Evolutionary conservation across 2,888 invertebrate species (phyloP).

Genomic region (Platypus cylindrus): DNA sequence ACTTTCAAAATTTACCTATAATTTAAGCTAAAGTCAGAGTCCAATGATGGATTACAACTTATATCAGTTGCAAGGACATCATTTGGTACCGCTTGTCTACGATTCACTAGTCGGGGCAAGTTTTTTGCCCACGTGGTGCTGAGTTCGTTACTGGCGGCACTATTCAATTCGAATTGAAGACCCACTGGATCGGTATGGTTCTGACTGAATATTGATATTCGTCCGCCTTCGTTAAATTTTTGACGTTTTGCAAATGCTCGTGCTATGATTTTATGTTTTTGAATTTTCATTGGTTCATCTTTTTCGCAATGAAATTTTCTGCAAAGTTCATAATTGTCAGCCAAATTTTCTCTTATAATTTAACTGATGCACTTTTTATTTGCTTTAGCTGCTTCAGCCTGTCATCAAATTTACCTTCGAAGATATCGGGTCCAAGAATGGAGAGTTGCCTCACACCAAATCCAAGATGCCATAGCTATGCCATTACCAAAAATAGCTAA

Average conservation of each 20-base stretch:
- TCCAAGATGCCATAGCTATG: conserved; percentile 85
- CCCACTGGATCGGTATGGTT: conserved; percentile 88
- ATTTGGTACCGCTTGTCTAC: conserved; percentile 70
- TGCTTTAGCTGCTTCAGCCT: too few species aligned
- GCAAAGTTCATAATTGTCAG: conserved; percentile 1
- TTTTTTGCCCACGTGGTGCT: conserved; percentile 89
- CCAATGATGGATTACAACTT: conserved; percentile 42
- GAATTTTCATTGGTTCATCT: conserved; percentile 55
- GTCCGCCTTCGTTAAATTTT: conserved; percentile 69
- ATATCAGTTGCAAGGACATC: conserved; percentile 40
- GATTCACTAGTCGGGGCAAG: conserved; percentile 65
- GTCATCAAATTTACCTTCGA: conserved; percentile 58
- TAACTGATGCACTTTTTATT: not conserved
- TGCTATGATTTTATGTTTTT: conserved; percentile 83
- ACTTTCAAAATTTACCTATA: conserved; percentile 6
- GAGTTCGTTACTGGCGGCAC: conserved; percentile 65
- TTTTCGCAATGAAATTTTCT: conserved; percentile 62
- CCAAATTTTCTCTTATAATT: not conserved
- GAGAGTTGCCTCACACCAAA: conserved; percentile 78
- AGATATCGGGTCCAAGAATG: conserved; percentile 79
- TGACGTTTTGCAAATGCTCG: conserved; percentile 81
- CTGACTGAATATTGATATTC: conserved; percentile 76
- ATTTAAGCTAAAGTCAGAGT: conserved; percentile 35
- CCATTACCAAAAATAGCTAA: conserved; percentile 75
- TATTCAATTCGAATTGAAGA: conserved; percentile 57